Base-by-base conservation (phyloP, 2,113 vertebrate genomes). In the Psilopsiagon aymara region DNA sequence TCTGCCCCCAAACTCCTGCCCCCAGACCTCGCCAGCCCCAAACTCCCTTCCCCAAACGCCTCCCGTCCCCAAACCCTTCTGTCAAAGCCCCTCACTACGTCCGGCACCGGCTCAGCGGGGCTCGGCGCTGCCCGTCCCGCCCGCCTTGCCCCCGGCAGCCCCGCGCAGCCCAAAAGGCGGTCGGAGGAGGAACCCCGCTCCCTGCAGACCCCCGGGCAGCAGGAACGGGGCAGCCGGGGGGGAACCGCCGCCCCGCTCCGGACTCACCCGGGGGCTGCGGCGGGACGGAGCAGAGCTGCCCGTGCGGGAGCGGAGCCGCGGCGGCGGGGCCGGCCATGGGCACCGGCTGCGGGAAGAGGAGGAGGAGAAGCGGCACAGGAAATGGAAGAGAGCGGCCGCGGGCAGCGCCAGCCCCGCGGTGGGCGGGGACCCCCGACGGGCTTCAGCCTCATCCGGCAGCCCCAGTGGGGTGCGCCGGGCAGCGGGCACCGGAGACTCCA, bases 351-450 rank as follows among this genome's bases (percentile, higher is more conserved):
- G 25, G 55, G 39, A 24, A 78, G 44, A 57, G 31, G 55, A 35
- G 29, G 74, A 18, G 19, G 47, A 89, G 96, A 97, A 97, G 78
- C 73, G 9, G 49, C 13, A 10, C 92, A 94, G 95, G 95, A 95
- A 96, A 77, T 3, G 59, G 52, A 57, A 16, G 13, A 49, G 52
- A 64, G 55, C 8, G n/a, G n/a, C 6, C 39, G 44, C 16, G 6
- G 23, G 49, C 10, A 7, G 28, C 82, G 81, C 69, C 85, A 43
- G 93, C 35, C 31, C 24, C 11, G 27, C 15, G 7, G 8, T 16
- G 31, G 27, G 29, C 39, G 20, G 3, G 14, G 24, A 17, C 9
- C 13, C 39, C 24, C 13, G 31, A 19, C 11, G 37, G 52, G 31
- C 23, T 27, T 43, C 52, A n/a, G 5, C 10, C 44, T 12, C 27